A percentile compares a stretch with the other conserved stretches of the same genome.
Conservation (phyloP, 2,888 invertebrate genomes). For the Cheiracanthium punctorium region DNA sequence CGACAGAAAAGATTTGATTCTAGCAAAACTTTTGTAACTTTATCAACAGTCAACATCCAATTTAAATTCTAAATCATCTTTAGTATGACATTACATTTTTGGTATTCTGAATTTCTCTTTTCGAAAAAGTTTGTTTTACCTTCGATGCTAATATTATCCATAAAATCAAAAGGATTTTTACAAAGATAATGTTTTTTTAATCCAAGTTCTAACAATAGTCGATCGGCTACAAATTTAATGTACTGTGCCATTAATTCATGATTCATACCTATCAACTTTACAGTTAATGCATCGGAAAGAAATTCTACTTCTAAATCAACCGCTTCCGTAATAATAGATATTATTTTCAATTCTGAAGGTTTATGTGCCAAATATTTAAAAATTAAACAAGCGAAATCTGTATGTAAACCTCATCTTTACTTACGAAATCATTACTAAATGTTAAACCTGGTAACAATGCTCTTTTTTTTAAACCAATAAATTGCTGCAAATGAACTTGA, state of each 20-base stretch:
- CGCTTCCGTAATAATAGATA: constrained; percentile 91
- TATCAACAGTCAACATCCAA: no score
- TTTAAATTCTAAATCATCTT: no score
- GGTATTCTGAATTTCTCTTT: constrained; percentile 87
- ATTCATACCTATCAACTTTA: constrained; percentile 98
- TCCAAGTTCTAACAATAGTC: constrained; percentile 90
- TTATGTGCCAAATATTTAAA: constrained; percentile 91
- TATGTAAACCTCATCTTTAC: constrained; percentile 97
- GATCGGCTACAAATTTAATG: constrained; percentile 98
- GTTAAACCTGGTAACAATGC: constrained; percentile 99
- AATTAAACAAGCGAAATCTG: constrained; percentile 98
- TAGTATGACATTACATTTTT: no score
- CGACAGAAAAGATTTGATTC: no score
- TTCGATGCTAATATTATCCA: constrained; percentile 98
- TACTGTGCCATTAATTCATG: constrained; percentile 95
- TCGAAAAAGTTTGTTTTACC: constrained; percentile 99
- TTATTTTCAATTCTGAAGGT: constrained; percentile 85
- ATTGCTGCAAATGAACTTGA: constrained; percentile 99
- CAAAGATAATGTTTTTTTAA: constrained; percentile 93
- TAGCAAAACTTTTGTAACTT: no score
- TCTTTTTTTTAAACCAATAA: constrained; percentile 99
- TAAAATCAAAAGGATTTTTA: constrained; percentile 98
- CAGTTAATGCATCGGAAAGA: constrained; percentile 95
- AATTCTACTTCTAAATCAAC: constrained; percentile 98
- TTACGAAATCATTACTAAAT: constrained; percentile 99